These are phyloP conservation scores for Drosophila nasuta DNA, from an alignment of 1,140 invertebrate species.

Conservation along the genomic window DNA sequence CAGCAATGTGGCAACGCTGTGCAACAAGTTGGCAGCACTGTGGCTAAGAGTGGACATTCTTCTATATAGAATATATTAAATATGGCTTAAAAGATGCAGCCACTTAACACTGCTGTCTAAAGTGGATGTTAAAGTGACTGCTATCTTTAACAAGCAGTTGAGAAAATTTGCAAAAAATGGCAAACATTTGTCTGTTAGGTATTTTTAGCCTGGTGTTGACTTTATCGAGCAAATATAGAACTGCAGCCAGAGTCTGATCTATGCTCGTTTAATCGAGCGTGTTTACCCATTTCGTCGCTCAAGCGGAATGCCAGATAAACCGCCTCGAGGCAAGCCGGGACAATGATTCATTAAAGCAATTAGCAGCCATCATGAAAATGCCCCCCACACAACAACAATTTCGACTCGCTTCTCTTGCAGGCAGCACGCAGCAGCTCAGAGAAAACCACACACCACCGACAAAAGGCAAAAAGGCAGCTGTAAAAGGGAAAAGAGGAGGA, in stretches of 20 bases:
- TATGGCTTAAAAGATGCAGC: too few relatives aligned
- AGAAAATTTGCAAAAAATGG: too few relatives aligned
- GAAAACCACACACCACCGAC: neutral
- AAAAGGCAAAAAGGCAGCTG: neutral
- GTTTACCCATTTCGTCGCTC: neutral
- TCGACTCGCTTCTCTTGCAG: conserved; percentile 58
- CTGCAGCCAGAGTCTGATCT: conserved; percentile 6
- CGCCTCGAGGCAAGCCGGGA: neutral
- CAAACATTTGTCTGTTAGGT: too few relatives aligned
- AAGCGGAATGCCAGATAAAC: conserved; percentile 8
- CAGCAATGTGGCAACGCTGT: neutral
- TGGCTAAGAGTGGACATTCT: too few relatives aligned
- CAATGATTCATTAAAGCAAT: conserved; percentile 71
- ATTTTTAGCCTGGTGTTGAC: neutral
- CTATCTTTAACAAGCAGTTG: conserved; percentile 1
- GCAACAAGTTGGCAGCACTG: conserved; percentile 7
- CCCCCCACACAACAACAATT: conserved; percentile 26
- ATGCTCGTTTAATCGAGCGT: conserved; percentile 8
- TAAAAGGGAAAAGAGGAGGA: neutral
- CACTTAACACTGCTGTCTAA: too few relatives aligned
- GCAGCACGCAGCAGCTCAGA: conserved; percentile 10
- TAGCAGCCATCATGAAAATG: conserved; percentile 43
- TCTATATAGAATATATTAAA: too few relatives aligned
- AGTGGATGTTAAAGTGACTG: neutral
- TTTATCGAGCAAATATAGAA: neutral